Evolutionary conservation across 1,140 invertebrate species (phyloP).

Genomic region (Drosophila elegans): DNA sequence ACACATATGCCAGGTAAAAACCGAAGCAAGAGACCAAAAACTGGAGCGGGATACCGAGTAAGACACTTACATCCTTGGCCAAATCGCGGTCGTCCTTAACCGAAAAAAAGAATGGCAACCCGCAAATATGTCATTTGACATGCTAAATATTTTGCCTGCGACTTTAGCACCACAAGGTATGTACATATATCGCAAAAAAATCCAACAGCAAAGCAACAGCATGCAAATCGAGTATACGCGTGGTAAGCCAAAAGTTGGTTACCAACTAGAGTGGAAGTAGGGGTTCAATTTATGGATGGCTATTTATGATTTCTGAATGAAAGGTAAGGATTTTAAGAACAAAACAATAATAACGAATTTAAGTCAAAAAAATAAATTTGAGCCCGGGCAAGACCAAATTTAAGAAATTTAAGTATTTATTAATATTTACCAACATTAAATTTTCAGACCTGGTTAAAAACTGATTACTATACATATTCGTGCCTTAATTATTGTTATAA

Average conservation of each 20-base stretch:
- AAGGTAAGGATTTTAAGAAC: background rate
- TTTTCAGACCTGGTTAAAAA: too few relatives aligned
- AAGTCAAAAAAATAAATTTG: too few relatives aligned
- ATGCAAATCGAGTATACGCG: constrained; percentile 29
- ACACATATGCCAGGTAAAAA: constrained; percentile 45
- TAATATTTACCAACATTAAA: too few relatives aligned
- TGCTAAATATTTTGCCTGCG: constrained; percentile 76
- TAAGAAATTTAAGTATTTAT: too few relatives aligned
- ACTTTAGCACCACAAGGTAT: constrained; percentile 46
- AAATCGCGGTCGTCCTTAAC: constrained; percentile 26
- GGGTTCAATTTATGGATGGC: background rate
- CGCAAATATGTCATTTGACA: constrained; percentile 83
- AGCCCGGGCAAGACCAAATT: too few relatives aligned
- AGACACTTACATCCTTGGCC: constrained; percentile 54
- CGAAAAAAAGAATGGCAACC: constrained; percentile 19
- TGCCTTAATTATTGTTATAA: too few relatives aligned
- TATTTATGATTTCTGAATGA: background rate
- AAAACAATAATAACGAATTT: background rate
- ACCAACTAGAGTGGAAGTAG: background rate
- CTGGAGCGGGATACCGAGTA: constrained; percentile 21
- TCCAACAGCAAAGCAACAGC: constrained; percentile 23
- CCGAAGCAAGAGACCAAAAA: background rate
- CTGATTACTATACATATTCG: too few relatives aligned
- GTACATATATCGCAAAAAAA: constrained; percentile 20
- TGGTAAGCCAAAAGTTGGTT: constrained; percentile 20